Evolutionary conservation across 2,797 vertebrate genomes (phyloP).

Genomic region (Oryzias dopingdopingensis): DNA sequence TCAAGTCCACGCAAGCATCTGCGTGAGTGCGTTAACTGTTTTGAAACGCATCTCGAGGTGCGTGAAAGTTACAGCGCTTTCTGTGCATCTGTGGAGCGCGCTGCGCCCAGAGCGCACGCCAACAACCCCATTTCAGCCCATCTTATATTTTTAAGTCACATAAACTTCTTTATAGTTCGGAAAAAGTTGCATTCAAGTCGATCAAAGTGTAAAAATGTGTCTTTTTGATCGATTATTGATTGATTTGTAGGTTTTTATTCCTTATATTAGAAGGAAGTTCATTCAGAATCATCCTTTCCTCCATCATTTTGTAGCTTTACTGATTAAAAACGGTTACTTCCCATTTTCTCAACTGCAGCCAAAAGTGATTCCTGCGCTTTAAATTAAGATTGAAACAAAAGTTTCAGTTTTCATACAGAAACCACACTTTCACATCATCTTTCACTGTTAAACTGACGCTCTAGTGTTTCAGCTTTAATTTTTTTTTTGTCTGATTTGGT

Average conservation of each 20-base stretch:
- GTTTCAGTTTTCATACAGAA: constrained; percentile 39
- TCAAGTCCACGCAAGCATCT: too few species aligned
- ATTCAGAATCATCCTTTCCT: neutral
- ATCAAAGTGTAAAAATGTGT: too few species aligned
- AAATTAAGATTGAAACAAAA: constrained; percentile 28
- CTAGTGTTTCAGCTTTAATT: neutral
- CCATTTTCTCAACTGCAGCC: constrained; percentile 40
- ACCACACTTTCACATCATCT: constrained; percentile 56
- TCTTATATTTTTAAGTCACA: too few species aligned
- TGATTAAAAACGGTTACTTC: constrained; percentile 29
- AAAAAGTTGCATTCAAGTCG: too few species aligned
- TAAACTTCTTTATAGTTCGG: too few species aligned
- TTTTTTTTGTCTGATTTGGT: neutral
- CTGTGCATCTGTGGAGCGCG: neutral
- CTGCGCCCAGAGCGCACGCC: constrained; percentile 12
- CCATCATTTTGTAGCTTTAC: constrained; percentile 1
- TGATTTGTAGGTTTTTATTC: neutral
- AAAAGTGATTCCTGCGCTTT: constrained; percentile 21
- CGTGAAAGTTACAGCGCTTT: constrained; percentile 25
- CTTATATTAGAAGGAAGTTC: neutral
- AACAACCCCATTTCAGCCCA: too few species aligned
- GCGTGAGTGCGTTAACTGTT: too few species aligned
- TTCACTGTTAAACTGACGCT: constrained; percentile 21
- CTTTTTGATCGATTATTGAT: too few species aligned
- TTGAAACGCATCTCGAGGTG: constrained; percentile 2